Conservation (phyloP, 2,888 invertebrate genomes). For the Oxytorus armatus region DNA sequence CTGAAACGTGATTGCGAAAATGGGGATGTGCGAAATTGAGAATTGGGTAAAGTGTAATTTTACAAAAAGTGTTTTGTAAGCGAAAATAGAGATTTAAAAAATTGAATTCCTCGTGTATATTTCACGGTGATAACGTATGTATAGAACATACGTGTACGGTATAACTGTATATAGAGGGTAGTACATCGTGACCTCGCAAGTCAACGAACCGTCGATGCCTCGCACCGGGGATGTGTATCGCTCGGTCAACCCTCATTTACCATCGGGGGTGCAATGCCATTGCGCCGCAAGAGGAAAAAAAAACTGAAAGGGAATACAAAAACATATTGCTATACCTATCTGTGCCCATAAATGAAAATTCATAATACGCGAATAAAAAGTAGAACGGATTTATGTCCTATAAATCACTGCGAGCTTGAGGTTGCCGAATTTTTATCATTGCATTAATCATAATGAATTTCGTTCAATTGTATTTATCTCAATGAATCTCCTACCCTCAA, state of each 20-base stretch:
- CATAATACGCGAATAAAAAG: neutral
- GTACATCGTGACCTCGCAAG: constrained; percentile 65
- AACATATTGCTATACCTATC: neutral
- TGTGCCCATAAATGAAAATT: neutral
- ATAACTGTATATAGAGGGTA: constrained; percentile 44
- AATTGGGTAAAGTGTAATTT: too few species aligned
- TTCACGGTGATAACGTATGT: constrained; percentile 33
- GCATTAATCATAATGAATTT: neutral
- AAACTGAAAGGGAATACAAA: constrained; percentile 38
- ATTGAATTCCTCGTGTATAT: constrained; percentile 23
- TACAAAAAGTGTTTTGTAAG: too few species aligned
- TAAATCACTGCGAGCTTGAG: neutral
- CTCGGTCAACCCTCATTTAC: constrained; percentile 61
- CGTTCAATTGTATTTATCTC: too few species aligned
- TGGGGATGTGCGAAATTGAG: too few species aligned
- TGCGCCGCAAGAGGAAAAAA: constrained; percentile 17
- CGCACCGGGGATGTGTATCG: constrained; percentile 64
- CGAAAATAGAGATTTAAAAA: neutral
- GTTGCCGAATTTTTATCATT: neutral
- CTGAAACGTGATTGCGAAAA: too few species aligned
- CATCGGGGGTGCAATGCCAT: constrained; percentile 60
- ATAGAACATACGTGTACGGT: constrained; percentile 19
- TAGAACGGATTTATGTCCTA: neutral
- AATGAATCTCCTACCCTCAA: too few species aligned
- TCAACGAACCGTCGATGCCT: constrained; percentile 68